These are phyloP conservation scores for Dascillus cervinus DNA, from an alignment of 2,888 invertebrate species.

Conservation along the genomic window DNA sequence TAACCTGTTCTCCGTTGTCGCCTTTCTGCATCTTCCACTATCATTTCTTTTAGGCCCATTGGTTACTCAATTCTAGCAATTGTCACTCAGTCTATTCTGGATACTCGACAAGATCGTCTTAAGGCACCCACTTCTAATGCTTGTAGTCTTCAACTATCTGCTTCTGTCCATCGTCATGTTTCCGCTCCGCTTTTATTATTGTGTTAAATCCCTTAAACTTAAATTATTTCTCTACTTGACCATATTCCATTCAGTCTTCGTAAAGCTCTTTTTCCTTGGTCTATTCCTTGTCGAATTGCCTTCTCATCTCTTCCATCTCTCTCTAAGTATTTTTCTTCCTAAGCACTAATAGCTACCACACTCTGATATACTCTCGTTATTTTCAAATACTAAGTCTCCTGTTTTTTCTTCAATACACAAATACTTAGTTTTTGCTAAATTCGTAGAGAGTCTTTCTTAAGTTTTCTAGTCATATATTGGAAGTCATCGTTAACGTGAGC, in stretches of 20 bases:
- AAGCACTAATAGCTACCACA: no score
- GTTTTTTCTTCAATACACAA: conserved; percentile 1
- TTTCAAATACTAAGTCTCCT: conserved; percentile 3
- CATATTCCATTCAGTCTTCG: no score
- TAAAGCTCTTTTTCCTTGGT: conserved; percentile 6
- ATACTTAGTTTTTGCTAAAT: conserved; percentile 1
- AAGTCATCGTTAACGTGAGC: conserved; percentile 5
- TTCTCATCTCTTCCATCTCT: conserved; percentile 4
- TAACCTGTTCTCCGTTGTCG: not conserved
- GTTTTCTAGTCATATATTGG: conserved; percentile 1
- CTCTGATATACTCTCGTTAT: conserved; percentile 2
- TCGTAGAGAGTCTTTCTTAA: conserved; percentile 4
- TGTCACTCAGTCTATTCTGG: conserved; percentile 5
- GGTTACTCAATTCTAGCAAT: conserved; percentile 3
- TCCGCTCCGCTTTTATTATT: conserved; percentile 8
- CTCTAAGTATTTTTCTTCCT: no score
- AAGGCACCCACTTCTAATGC: conserved; percentile 10
- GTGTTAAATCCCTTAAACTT: conserved; percentile 10
- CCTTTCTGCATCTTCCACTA: conserved; percentile 1
- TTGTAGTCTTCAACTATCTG: conserved; percentile 7
- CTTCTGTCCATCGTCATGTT: conserved; percentile 8
- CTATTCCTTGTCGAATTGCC: conserved; percentile 4
- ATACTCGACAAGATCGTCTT: conserved; percentile 8
- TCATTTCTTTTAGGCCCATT: conserved; percentile 6
- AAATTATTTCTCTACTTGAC: conserved; percentile 7